Percentiles rank a stretch among this genome's conserved stretches.
Conservation (phyloP, 1,140 invertebrate genomes). For the Orussus abietinus region DNA sequence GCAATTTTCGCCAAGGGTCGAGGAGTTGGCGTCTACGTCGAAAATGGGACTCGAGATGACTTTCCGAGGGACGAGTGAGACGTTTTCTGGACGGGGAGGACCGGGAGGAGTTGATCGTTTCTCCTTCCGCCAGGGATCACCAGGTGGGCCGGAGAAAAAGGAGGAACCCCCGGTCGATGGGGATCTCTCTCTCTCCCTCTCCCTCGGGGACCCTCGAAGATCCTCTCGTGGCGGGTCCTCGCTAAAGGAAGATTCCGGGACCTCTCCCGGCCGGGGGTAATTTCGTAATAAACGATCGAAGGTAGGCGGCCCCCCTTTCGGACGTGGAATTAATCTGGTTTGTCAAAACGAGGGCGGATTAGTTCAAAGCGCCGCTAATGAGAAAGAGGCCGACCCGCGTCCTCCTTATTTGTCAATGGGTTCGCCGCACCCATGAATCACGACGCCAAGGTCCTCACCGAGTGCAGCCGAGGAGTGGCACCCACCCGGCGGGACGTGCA, state of each 20-base stretch:
- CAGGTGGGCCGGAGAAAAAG: too few relatives aligned
- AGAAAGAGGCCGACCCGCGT: conserved; percentile 47
- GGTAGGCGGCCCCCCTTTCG: conserved; percentile 33
- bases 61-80: too few relatives aligned
- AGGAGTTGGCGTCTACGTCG: too few relatives aligned
- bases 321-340: conserved; percentile 55
- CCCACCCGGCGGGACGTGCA: not conserved
- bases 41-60: too few relatives aligned
- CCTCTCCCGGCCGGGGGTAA: conserved; percentile 47
- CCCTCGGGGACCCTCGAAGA: conserved; percentile 5
- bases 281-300: conserved; percentile 52
- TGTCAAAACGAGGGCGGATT: conserved; percentile 54
- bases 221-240: too few relatives aligned
- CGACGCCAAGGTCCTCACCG: conserved; percentile 6
- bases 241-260: too few relatives aligned
- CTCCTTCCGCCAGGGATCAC: too few relatives aligned
- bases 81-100: too few relatives aligned
- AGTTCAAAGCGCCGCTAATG: conserved; percentile 55
- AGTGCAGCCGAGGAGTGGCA: too few relatives aligned
- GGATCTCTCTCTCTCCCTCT: not conserved
- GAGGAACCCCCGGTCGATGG: too few relatives aligned
- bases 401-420: conserved; percentile 53
- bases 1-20: too few relatives aligned
- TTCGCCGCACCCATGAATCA: conserved; percentile 45
- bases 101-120: too few relatives aligned